Evolutionary conservation across 2,888 invertebrate genomes (phyloP).

Genomic region (Metallyticus violacea): DNA sequence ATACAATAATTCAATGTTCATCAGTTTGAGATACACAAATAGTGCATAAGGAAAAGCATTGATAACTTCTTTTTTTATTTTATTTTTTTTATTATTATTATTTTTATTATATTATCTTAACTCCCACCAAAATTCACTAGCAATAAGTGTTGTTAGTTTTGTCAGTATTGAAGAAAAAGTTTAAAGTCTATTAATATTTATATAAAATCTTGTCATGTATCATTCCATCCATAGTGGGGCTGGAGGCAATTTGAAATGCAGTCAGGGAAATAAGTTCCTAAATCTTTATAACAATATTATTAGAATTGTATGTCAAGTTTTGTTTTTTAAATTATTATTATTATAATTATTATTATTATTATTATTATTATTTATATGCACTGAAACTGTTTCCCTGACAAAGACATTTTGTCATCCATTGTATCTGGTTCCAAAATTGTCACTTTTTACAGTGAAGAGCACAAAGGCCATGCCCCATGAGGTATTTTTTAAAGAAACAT

Average conservation of each 20-base stretch:
- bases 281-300: not conserved
- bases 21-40: conserved; percentile 51
- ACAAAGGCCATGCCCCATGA: conserved; percentile 12
- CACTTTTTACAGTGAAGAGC: conserved; percentile 27
- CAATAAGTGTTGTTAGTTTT: conserved; percentile 51
- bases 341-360: not conserved
- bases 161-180: conserved; percentile 47
- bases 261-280: not conserved
- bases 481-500: conserved; percentile 1
- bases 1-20: conserved; percentile 53
- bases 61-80: conserved; percentile 5
- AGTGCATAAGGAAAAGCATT: conserved; percentile 40
- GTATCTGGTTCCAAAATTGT: conserved; percentile 18
- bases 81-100: conserved; percentile 13
- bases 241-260: conserved; percentile 9
- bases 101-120: too few relatives aligned
- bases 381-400: not conserved
- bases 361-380: not conserved
- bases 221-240: conserved; percentile 36
- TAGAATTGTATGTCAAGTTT: not conserved
- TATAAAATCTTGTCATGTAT: conserved; percentile 34
- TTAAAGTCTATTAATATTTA: conserved; percentile 27
- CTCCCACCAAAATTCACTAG: conserved; percentile 46
- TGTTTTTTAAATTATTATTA: not conserved
- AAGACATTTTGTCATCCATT: conserved; percentile 1